phyloP scores from a whole-genome alignment of 2,113 vertebrate genomes.

The Sturnus vulgaris region DNA sequence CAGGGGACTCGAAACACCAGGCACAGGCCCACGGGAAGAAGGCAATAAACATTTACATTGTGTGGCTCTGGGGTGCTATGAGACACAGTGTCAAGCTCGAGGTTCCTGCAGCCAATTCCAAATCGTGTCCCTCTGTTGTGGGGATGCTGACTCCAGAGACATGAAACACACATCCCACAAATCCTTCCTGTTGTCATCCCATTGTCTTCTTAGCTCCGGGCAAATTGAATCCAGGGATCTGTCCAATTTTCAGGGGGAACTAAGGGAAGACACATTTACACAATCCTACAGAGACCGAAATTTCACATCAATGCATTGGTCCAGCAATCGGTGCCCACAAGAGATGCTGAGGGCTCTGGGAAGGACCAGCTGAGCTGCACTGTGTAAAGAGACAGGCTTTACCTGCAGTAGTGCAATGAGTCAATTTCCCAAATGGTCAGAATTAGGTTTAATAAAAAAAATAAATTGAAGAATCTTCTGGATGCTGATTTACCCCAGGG shows the following conservation, averaged over 20 bases:
- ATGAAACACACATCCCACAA: neutral
- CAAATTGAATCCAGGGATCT: constrained; percentile 1
- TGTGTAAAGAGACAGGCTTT: neutral
- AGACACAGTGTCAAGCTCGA: neutral
- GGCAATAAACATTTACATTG: neutral
- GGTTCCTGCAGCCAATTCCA: neutral
- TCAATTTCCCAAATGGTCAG: neutral
- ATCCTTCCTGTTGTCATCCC: neutral
- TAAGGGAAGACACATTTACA: neutral
- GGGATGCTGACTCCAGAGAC: neutral
- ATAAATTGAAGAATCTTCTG: neutral
- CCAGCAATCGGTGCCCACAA: neutral
- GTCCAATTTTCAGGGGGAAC: neutral
- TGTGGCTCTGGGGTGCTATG: neutral
- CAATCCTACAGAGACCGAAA: neutral
- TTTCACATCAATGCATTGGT: neutral
- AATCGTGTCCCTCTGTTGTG: neutral
- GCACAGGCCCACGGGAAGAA: neutral
- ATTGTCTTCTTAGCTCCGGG: neutral
- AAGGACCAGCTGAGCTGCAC: neutral
- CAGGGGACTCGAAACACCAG: neutral
- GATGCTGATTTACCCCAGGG: neutral
- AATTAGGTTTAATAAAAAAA: neutral
- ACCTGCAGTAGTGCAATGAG: neutral
- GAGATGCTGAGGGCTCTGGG: neutral